Evolutionary conservation across 1,140 invertebrate species (phyloP).

Genomic region (Oscheius sp.): DNA sequence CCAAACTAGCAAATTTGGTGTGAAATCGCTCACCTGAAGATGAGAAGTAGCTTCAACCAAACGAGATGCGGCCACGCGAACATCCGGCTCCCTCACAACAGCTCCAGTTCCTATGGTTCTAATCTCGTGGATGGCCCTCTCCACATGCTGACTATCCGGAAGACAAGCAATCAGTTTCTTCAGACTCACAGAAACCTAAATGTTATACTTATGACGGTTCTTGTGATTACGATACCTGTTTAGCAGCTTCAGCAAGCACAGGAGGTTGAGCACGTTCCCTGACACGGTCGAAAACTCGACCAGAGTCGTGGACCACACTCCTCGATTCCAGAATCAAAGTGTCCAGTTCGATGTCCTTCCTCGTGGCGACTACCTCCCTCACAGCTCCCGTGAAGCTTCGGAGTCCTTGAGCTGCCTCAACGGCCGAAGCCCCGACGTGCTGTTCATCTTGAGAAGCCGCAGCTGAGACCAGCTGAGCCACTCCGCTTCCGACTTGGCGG

Average conservation of each 20-base stretch:
- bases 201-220: too few relatives aligned
- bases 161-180: slow-evolving; percentile 48
- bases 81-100: slow-evolving; percentile 64
- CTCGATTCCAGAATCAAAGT: slow-evolving; percentile 50
- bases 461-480: slow-evolving; percentile 80
- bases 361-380: slow-evolving; percentile 72
- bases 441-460: slow-evolving; percentile 77
- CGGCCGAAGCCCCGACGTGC: slow-evolving; percentile 77
- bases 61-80: slow-evolving; percentile 76
- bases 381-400: slow-evolving; percentile 72
- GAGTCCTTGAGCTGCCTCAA: slow-evolving; percentile 75
- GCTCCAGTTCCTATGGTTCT: slow-evolving; percentile 22
- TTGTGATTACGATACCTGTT: too few relatives aligned
- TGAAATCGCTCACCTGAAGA: slow-evolving; percentile 69
- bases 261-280: slow-evolving; percentile 65
- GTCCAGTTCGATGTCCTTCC: slow-evolving; percentile 68
- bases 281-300: slow-evolving; percentile 71
- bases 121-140: slow-evolving; percentile 48
- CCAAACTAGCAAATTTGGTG: too few relatives aligned
- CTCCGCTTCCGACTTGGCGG: slow-evolving; percentile 69
- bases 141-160: slow-evolving; percentile 51
- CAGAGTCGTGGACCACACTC: slow-evolving; percentile 55
- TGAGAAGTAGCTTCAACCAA: slow-evolving; percentile 78
- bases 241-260: slow-evolving; percentile 47
- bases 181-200: slow-evolving; percentile 32